phyloP scores from a whole-genome alignment of 92 coral and sea anemone genomes.

The Porites divaricata region DNA sequence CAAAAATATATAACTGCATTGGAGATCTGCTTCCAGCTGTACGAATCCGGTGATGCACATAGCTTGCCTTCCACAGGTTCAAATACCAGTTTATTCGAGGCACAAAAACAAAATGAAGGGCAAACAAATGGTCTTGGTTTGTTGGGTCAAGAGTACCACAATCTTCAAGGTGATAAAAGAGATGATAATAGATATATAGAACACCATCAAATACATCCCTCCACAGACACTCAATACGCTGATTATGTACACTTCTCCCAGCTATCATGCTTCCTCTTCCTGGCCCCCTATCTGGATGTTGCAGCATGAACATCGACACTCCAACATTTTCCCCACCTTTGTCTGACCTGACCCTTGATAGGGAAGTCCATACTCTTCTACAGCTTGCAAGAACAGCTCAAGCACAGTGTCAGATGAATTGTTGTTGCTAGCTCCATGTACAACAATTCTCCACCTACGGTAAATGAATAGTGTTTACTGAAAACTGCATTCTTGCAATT shows the following conservation, averaged over 20 bases:
- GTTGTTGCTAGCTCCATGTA: conserved; percentile 55
- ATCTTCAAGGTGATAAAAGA: conserved; percentile 46
- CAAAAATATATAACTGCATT: conserved; percentile 61
- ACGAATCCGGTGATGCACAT: conserved; percentile 53
- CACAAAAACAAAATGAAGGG: conserved; percentile 49
- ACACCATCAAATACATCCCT: conserved; percentile 50
- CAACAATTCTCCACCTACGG: conserved; percentile 52
- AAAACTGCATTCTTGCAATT: neutral
- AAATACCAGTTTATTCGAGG: conserved; percentile 59
- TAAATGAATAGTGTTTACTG: neutral
- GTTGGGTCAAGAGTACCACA: conserved; percentile 39
- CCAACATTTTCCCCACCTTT: conserved; percentile 64
- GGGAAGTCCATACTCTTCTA: conserved; percentile 51
- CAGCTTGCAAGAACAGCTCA: conserved; percentile 38
- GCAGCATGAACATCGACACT: too few relatives aligned
- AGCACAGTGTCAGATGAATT: conserved; percentile 53
- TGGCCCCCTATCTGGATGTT: too few relatives aligned
- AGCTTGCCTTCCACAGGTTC: conserved; percentile 58
- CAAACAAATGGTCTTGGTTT: conserved; percentile 39
- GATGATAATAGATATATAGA: too few relatives aligned
- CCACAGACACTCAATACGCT: too few relatives aligned
- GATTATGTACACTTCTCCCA: conserved; percentile 43
- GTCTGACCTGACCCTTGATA: conserved; percentile 60
- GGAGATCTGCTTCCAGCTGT: conserved; percentile 65
- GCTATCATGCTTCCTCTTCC: conserved; percentile 67